phyloP scores from a whole-genome alignment of 2,797 vertebrate genomes.

The Chelidonichthys spinosus region DNA sequence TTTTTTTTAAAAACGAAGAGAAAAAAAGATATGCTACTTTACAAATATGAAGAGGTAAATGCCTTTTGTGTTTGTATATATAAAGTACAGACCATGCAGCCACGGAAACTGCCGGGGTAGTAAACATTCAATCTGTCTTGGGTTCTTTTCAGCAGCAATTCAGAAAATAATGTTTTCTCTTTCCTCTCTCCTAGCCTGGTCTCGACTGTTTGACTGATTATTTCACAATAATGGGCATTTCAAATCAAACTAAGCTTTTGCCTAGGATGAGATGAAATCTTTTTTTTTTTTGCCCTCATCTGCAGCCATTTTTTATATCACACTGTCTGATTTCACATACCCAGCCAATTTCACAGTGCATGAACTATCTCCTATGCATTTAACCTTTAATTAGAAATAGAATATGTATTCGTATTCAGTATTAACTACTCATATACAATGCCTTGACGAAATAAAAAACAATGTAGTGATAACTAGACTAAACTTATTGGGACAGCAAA shows the following conservation, averaged over 20 bases:
- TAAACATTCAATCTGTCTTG: conserved; percentile 33
- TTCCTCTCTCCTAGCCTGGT: background rate
- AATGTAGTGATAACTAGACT: background rate
- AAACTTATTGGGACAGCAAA: background rate
- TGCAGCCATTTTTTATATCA: background rate
- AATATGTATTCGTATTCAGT: background rate
- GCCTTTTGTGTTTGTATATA: conserved; percentile 35
- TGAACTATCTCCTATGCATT: background rate
- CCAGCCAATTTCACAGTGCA: background rate
- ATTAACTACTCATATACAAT: background rate
- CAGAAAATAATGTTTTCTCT: background rate
- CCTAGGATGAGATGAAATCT: background rate
- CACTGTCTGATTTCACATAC: background rate
- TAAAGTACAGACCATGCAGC: conserved; percentile 23
- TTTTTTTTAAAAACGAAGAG: background rate
- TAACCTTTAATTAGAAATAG: background rate
- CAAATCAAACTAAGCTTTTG: background rate
- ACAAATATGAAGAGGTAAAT: conserved; percentile 29
- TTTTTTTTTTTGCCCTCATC: background rate
- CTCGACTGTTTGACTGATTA: conserved; percentile 19
- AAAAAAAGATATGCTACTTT: conserved; percentile 16
- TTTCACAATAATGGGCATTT: conserved; percentile 20
- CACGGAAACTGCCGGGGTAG: conserved; percentile 1
- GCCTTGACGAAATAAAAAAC: background rate
- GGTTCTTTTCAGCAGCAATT: conserved; percentile 27